Evolutionary conservation across 30 jellyfish, hydroid and myxozoan genomes (phyloP).

Genomic region (Chironex yamaguchii): DNA sequence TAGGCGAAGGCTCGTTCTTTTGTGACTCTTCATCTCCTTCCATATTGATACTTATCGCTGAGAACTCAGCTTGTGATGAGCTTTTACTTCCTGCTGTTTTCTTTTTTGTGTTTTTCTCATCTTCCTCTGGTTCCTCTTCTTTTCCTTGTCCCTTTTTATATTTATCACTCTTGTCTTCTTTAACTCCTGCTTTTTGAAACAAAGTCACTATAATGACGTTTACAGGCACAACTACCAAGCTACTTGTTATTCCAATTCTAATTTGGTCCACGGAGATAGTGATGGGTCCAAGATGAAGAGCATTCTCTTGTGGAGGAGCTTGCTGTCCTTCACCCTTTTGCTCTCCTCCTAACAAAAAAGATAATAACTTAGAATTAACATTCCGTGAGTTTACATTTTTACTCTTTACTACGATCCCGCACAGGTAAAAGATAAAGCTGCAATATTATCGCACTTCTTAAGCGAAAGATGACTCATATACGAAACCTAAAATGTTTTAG

Average conservation of each 20-base stretch:
- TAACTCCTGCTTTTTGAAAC: slow-evolving; percentile 88
- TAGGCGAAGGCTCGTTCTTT: slow-evolving; percentile 13
- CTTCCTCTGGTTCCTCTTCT: neutral
- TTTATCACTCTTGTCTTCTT: slow-evolving; percentile 62
- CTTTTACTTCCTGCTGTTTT: neutral
- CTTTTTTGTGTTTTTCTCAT: neutral
- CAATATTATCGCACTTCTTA: no score
- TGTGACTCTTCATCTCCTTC: slow-evolving; percentile 12
- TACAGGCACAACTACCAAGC: slow-evolving; percentile 89
- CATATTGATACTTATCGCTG: no score
- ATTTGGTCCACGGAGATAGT: slow-evolving; percentile 84
- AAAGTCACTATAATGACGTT: slow-evolving; percentile 79
- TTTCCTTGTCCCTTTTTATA: neutral
- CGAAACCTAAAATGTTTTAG: no score
- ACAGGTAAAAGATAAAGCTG: no score
- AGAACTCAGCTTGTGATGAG: neutral
- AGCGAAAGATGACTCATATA: no score
- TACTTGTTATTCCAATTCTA: slow-evolving; percentile 81
- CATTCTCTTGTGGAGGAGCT: slow-evolving; percentile 45
- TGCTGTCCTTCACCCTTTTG: no score
- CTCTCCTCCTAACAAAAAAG: no score
- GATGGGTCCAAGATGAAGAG: slow-evolving; percentile 88
- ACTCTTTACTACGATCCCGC: no score
- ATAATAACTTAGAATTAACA: no score
- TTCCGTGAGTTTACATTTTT: no score